Conservation (phyloP, 1,140 invertebrate genomes). For the Drosophila nebulosa region DNA sequence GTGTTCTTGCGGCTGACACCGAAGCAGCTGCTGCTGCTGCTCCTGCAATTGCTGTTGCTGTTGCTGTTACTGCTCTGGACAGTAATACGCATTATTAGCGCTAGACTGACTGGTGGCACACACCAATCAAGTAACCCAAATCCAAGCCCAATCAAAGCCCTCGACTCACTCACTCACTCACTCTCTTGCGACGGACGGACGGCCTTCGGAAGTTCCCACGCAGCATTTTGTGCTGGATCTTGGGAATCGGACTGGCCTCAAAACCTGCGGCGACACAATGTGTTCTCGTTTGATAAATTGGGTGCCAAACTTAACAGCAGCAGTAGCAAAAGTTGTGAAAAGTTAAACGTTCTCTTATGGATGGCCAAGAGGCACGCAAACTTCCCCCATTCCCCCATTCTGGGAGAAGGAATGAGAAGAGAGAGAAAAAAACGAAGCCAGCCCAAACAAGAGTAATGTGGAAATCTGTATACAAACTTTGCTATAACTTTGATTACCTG, state of each 20-base stretch:
- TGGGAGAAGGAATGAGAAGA: not conserved
- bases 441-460: slow-evolving; percentile 11
- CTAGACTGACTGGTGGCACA: slow-evolving; percentile 61
- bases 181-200: no score
- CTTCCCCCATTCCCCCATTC: not conserved
- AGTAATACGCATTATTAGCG: slow-evolving; percentile 69
- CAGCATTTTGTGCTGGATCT: slow-evolving; percentile 21
- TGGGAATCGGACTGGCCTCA: slow-evolving; percentile 14
- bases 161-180: slow-evolving; percentile 36
- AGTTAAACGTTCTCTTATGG: slow-evolving; percentile 67
- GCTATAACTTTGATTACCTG: slow-evolving; percentile 1
- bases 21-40: slow-evolving; percentile 51
- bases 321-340: slow-evolving; percentile 62
- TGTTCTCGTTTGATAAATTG: slow-evolving; percentile 66
- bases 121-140: slow-evolving; percentile 8
- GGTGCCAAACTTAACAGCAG: slow-evolving; percentile 62
- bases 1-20: slow-evolving; percentile 33
- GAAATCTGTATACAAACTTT: not conserved
- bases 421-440: not conserved
- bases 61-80: slow-evolving; percentile 27
- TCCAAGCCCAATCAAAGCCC: not conserved
- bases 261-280: slow-evolving; percentile 56
- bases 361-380: slow-evolving; percentile 59
- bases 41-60: not conserved
- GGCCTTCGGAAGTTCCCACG: slow-evolving; percentile 63